These are phyloP conservation scores for Maccullochella peelii DNA, from an alignment of 2,113 vertebrate species.

Conservation along the genomic window DNA sequence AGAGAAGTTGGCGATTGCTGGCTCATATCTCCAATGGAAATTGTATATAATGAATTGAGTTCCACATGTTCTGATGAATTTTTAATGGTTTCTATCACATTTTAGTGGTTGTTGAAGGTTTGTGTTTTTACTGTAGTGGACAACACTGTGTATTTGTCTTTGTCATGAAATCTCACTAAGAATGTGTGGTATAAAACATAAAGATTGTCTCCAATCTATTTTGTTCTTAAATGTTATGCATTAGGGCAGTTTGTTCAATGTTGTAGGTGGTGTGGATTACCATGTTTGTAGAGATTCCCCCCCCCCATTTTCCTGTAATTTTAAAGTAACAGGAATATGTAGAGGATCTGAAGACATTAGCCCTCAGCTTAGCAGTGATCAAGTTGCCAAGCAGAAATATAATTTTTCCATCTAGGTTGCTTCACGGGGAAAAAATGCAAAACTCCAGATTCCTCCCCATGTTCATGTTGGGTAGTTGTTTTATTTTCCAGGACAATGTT, in stretches of 20 bases:
- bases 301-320: slow-evolving; percentile 34
- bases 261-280: slow-evolving; percentile 68
- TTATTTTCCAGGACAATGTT: slow-evolving; percentile 77
- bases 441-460: slow-evolving; percentile 74
- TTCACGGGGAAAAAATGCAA: slow-evolving; percentile 83
- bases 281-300: slow-evolving; percentile 62
- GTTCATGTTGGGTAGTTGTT: slow-evolving; percentile 74
- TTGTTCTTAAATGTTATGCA: slow-evolving; percentile 66
- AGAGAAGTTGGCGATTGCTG: slow-evolving; percentile 60
- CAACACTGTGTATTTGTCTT: slow-evolving; percentile 77
- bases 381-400: slow-evolving; percentile 73
- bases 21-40: slow-evolving; percentile 72
- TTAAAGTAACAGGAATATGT: slow-evolving; percentile 63
- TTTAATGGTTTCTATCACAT: slow-evolving; percentile 73
- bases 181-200: slow-evolving; percentile 74
- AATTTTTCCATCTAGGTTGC: slow-evolving; percentile 76
- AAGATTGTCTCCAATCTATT: slow-evolving; percentile 70
- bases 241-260: slow-evolving; percentile 65
- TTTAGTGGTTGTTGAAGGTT: slow-evolving; percentile 78
- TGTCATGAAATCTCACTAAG: slow-evolving; percentile 75
- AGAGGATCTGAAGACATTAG: slow-evolving; percentile 66
- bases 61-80: slow-evolving; percentile 56
- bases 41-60: slow-evolving; percentile 77
- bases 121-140: slow-evolving; percentile 80
- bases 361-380: slow-evolving; percentile 61